Evolutionary conservation across 2,888 invertebrate genomes (phyloP).

Genomic region (Quadroppia sp.): DNA sequence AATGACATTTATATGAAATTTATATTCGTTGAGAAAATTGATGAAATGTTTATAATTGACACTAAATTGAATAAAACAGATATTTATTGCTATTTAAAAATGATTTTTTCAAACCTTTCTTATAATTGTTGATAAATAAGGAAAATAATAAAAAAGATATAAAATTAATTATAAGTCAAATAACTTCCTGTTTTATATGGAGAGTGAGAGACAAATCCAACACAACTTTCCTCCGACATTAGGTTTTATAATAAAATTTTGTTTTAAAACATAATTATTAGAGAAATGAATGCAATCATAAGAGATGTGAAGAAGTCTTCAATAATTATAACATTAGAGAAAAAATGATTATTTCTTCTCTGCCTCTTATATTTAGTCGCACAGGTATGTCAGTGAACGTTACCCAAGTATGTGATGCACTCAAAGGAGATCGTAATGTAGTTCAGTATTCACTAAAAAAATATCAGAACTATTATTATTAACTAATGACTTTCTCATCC

Average conservation of each 20-base stretch:
- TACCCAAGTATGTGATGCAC: slow-evolving; percentile 8
- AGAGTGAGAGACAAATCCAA: neutral
- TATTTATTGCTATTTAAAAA: too few species aligned
- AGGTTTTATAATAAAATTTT: neutral
- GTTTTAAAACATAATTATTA: slow-evolving; percentile 8
- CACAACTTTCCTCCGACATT: too few species aligned
- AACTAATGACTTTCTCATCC: slow-evolving; percentile 35
- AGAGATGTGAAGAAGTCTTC: neutral
- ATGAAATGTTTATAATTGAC: too few species aligned
- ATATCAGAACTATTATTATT: slow-evolving; percentile 20
- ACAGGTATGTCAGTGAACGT: neutral
- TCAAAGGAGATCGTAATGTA: neutral
- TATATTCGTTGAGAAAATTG: too few species aligned
- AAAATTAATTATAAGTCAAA: slow-evolving; percentile 19
- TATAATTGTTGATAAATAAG: slow-evolving; percentile 13
- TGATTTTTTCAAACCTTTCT: too few species aligned
- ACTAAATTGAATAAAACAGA: too few species aligned
- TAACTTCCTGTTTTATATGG: slow-evolving; percentile 4
- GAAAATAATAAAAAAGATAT: slow-evolving; percentile 1
- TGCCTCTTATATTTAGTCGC: neutral
- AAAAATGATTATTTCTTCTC: neutral
- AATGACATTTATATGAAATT: too few species aligned
- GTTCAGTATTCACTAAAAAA: slow-evolving; percentile 14
- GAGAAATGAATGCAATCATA: neutral
- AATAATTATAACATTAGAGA: slow-evolving; percentile 18